A percentile compares a stretch with the other conserved stretches of the same genome.
These are phyloP conservation scores for Herminia tarsipennalis DNA, from an alignment of 2,888 invertebrate genomes.

Conservation along the genomic window DNA sequence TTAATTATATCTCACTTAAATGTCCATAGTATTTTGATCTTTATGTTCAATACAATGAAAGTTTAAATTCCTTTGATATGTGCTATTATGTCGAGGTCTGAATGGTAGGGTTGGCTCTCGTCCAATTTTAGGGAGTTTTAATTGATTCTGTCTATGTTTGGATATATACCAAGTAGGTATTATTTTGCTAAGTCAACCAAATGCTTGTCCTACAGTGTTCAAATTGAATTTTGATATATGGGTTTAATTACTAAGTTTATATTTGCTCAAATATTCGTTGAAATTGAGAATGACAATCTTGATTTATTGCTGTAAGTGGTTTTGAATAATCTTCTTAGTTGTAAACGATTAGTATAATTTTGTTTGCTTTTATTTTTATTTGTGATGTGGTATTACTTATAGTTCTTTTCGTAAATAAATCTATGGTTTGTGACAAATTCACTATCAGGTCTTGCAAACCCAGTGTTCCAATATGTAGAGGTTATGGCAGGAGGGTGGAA, in stretches of 20 bases:
- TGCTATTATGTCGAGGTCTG: background rate
- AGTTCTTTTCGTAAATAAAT: no score
- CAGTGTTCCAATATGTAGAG: no score
- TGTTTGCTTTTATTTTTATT: no score
- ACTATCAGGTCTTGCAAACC: no score
- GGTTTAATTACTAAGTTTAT: background rate
- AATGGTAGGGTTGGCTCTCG: conserved; percentile 36
- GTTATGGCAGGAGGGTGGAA: no score
- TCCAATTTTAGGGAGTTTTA: conserved; percentile 45
- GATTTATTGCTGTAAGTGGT: no score
- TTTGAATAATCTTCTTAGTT: no score
- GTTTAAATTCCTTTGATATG: conserved; percentile 11
- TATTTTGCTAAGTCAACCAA: conserved; percentile 13
- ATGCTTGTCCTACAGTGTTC: background rate
- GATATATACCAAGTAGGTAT: conserved; percentile 28
- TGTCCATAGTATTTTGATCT: conserved; percentile 9
- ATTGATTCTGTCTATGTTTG: conserved; percentile 49
- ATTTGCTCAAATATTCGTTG: background rate
- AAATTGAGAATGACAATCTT: background rate
- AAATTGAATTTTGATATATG: background rate
- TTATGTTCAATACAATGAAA: background rate
- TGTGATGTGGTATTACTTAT: no score
- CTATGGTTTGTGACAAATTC: no score
- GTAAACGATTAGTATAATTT: no score
- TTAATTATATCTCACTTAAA: conserved; percentile 28